Base-by-base conservation (phyloP, 1,140 invertebrate genomes). In the Zaprionus davidi region DNA sequence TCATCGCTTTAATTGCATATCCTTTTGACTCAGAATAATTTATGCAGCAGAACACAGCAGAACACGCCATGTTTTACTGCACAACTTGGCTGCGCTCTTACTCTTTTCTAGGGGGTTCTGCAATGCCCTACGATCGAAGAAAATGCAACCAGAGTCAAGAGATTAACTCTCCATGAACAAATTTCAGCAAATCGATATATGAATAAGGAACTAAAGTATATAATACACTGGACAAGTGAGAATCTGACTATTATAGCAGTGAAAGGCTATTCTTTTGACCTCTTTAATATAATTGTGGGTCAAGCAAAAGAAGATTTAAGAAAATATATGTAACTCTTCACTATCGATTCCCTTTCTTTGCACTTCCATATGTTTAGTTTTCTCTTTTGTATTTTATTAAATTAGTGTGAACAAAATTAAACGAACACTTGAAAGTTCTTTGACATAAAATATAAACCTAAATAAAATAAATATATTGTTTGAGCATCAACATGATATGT, bases 1-100 rank as follows among this genome's bases (percentile, higher is more conserved):
- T 85, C 82, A 80, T 76, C 71, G 70, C 81, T 86, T 85, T 85
- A 85, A 85, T 85, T 86, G 80, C 83, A 76, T 85, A 80, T 85
- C 60, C 76, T 71, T 72, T 41, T 66, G 31, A 31, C 9, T 53
- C 12, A 17, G 53, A 57, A 64, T 75, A 84, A 71, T 78, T 77
- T 81, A 87, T 83, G 82, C 79, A 82, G 70, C 67, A 64, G 46
- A 9, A 53, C 13, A 38, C 57, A 69, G 57, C 20, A 64, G 34
- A 11, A 53, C 24, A 28, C 57, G 36, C 31, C 28, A 17, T 66
- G 34, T n/a, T 58, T 38, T 24, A 13, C n/a, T 13, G 59, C 60
- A 51, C 36, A 13, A 15, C 4, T 38, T 38, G 3, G 36, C 36
- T 38, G 36, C 41, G 9, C 31, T 11, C 9, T 34, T 34, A 34